Evolutionary conservation across 2,113 vertebrate genomes (phyloP).

Genomic region (Alectura lathami): DNA sequence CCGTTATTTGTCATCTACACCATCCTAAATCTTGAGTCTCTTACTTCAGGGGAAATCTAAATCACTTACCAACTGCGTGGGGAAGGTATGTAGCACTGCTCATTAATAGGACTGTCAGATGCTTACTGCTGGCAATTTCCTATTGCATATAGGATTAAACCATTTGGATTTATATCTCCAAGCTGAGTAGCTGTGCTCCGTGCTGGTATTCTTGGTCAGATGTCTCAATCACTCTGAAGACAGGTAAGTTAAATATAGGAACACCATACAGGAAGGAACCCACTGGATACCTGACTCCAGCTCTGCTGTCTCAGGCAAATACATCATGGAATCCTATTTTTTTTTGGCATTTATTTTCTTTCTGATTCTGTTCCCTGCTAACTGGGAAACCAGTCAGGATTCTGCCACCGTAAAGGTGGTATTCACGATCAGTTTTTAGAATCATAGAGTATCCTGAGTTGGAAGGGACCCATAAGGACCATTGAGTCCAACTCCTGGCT

Average conservation of each 20-base stretch:
- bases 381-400: background rate
- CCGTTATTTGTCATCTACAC: background rate
- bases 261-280: background rate
- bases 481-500: background rate
- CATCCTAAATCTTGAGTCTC: background rate
- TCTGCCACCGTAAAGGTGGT: background rate
- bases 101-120: background rate
- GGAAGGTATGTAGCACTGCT: background rate
- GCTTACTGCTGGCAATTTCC: background rate
- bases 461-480: background rate
- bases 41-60: background rate
- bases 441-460: background rate
- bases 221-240: background rate
- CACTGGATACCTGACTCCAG: background rate
- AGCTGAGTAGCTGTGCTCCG: background rate
- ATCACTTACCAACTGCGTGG: rapidly evolving
- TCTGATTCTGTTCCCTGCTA: background rate
- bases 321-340: background rate
- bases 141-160: background rate
- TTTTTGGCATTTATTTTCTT: background rate
- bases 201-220: background rate
- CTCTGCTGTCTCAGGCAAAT: background rate
- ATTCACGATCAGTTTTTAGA: background rate
- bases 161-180: background rate
- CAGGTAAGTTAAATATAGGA: background rate